Evolutionary conservation across 2,797 vertebrate species (phyloP), one percentile per base, ranked within the genome.

Genomic region (Micropoecilia bifurca): DNA sequence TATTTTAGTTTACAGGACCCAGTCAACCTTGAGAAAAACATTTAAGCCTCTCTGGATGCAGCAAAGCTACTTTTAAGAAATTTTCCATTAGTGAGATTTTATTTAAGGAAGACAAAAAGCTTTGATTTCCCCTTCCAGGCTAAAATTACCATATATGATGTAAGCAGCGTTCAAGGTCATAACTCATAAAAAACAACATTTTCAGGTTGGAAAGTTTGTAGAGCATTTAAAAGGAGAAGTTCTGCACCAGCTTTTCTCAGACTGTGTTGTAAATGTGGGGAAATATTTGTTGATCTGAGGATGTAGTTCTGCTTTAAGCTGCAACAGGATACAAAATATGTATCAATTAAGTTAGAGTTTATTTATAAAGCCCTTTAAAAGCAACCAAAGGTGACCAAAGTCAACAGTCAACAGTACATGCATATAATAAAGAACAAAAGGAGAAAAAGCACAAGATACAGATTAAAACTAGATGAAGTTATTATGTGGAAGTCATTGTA

Each of bases 61-160:
- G 74, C 20, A 25, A 33, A 77, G 55, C 61, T 75, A 71, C 1
- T 30, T 79, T 74, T 3, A 36, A 76, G 69, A 82, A 77, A 80
- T 83, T 77, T 89, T 83, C 75, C 78, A 83, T 85, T 83, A 79
- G 28, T 36, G 45, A 78, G 47, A 57, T 79, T 86, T 87, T 87
- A 77, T 74, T 86, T 61, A 33, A 80, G 55, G 10, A 74, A 77
- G 13, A 75, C 71, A 61, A 85, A 77, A 80, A 48, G 25, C 28
- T 81, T 84, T 74, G 5, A 83, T 85, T 84, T 79, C 55, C 53
- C 2, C 36, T 90, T 85, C 77, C n/a, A 28, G 14, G 36, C 28
- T 50, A 71, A 82, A 45, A 84, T 80, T 83, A 50, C 74, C 84
- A 66, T 73, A 83, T 85, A 82, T 0, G 12, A 30, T 16, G 71